Conservation (phyloP, 1,140 invertebrate species). For the Panonychus citri region DNA sequence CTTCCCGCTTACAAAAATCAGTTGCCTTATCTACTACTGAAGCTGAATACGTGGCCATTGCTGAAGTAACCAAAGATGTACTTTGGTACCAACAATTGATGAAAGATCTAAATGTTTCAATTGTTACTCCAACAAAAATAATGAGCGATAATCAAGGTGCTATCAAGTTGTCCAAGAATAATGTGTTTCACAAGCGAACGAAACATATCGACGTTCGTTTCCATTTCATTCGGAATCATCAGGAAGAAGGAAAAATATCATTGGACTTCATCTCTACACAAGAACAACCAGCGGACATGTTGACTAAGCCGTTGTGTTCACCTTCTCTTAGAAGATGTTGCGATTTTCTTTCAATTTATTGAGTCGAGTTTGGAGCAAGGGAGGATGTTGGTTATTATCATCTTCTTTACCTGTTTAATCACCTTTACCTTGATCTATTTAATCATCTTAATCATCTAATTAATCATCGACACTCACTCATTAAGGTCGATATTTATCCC, state of each 20-base stretch:
- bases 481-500: too few species aligned
- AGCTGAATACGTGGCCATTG: slow-evolving; percentile 7
- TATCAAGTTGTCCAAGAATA: slow-evolving; percentile 18
- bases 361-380: too few species aligned
- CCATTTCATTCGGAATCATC: slow-evolving; percentile 19
- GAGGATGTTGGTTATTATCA: too few species aligned
- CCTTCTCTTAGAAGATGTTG: too few species aligned
- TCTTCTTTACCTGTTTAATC: too few species aligned
- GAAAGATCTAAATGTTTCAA: slow-evolving; percentile 10
- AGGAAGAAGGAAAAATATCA: neutral
- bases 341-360: too few species aligned
- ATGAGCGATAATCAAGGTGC: slow-evolving; percentile 19
- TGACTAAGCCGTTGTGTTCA: neutral
- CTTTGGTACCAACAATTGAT: slow-evolving; percentile 16
- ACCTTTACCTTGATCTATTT: too few species aligned
- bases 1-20: slow-evolving; percentile 3
- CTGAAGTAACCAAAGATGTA: slow-evolving; percentile 15
- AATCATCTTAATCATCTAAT: too few species aligned
- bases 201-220: slow-evolving; percentile 22
- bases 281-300: neutral
- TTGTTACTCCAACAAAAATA: slow-evolving; percentile 5
- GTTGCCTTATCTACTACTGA: slow-evolving; percentile 11
- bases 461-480: too few species aligned
- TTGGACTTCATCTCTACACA: neutral
- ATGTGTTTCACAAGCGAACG: slow-evolving; percentile 18